These are phyloP conservation scores for Rhinichthys klamathensis DNA, from an alignment of 2,113 vertebrate species.

Conservation along the genomic window DNA sequence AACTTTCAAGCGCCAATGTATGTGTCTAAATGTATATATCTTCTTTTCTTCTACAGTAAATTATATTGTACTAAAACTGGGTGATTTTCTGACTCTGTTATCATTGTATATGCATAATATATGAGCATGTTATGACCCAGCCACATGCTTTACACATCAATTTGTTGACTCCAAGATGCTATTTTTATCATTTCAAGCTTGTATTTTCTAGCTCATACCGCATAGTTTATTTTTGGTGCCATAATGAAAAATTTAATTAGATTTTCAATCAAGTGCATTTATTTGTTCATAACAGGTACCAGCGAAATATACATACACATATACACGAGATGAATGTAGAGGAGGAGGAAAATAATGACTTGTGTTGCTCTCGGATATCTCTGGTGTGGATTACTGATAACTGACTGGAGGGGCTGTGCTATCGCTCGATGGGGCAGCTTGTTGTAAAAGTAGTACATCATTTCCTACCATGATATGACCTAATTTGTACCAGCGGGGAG, in stretches of 20 bases:
- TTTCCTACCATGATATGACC: slow-evolving; percentile 50
- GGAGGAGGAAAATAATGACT: background rate
- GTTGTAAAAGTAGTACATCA: background rate
- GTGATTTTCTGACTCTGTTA: no score
- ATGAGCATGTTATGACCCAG: no score
- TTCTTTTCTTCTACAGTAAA: no score
- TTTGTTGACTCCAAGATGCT: slow-evolving; percentile 75
- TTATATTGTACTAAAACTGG: no score
- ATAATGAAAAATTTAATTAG: slow-evolving; percentile 38
- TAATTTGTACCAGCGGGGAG: slow-evolving; percentile 24
- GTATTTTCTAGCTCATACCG: slow-evolving; percentile 43
- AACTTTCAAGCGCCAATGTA: no score
- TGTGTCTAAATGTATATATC: no score
- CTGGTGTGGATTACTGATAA: background rate
- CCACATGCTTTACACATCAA: background rate
- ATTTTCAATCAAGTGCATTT: slow-evolving; percentile 69
- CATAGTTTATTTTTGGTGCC: background rate
- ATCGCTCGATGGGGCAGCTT: slow-evolving; percentile 6
- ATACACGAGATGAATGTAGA: slow-evolving; percentile 55
- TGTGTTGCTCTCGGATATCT: background rate
- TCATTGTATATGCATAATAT: no score
- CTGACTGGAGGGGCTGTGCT: background rate
- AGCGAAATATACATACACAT: slow-evolving; percentile 65
- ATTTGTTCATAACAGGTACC: slow-evolving; percentile 61
- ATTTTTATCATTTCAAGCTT: slow-evolving; percentile 23